Evolutionary conservation across 2,797 vertebrate species (phyloP).

Genomic region (Scarus forsteni): DNA sequence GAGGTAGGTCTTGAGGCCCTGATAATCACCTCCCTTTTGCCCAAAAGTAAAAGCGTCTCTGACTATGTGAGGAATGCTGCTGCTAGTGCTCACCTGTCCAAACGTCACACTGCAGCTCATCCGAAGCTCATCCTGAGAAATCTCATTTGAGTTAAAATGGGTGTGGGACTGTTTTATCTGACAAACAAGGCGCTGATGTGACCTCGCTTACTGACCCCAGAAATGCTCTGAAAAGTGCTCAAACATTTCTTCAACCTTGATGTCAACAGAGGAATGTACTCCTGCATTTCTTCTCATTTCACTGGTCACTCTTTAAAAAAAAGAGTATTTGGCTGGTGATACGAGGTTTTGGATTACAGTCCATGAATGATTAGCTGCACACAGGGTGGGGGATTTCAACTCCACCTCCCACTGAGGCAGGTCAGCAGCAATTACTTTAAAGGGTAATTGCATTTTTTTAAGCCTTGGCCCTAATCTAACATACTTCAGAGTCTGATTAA

Average conservation of each 20-base stretch:
- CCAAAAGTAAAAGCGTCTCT: too few relatives aligned
- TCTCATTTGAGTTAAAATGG: constrained; percentile 5
- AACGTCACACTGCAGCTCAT: not conserved
- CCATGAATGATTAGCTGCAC: constrained; percentile 10
- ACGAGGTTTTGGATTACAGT: constrained; percentile 6
- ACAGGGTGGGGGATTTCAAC: not conserved
- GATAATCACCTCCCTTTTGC: too few relatives aligned
- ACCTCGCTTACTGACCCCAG: constrained; percentile 3
- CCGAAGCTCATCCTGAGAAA: not conserved
- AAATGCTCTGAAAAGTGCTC: constrained; percentile 3
- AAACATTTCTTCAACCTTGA: not conserved
- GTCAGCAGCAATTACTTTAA: not conserved
- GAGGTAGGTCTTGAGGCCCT: too few relatives aligned
- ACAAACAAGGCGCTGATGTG: constrained; percentile 2
- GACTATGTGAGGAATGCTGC: constrained; percentile 37
- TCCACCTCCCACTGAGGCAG: constrained; percentile 7
- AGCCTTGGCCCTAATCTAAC: too few relatives aligned
- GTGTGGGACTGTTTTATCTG: constrained; percentile 6
- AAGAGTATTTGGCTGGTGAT: not conserved
- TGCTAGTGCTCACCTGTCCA: constrained; percentile 6
- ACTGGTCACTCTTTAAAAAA: not conserved
- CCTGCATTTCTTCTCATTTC: not conserved
- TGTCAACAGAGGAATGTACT: constrained; percentile 7
- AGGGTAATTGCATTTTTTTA: not conserved
- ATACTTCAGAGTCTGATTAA: too few relatives aligned